Base-by-base conservation (phyloP, 2,888 invertebrate species). In the Drosophila cyrtoloma region DNA sequence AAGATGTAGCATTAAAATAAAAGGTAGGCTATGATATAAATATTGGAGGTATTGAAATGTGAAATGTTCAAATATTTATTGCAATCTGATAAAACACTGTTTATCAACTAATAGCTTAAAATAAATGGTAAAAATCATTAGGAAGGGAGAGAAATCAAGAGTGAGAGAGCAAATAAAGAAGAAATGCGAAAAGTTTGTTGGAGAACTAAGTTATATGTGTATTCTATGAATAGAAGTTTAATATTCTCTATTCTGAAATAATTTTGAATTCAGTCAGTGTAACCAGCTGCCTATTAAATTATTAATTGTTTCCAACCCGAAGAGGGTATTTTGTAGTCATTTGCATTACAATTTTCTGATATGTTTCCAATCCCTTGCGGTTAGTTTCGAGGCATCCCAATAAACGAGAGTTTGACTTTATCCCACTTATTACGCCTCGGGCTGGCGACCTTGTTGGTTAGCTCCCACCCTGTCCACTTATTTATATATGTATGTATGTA, bases 401-500 rank as follows among this genome's bases (percentile, higher is more conserved):
- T 57, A 60, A 51, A 28, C 37, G 51, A 50, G 12, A 42, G 35
- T 16, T 33, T 3, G 22, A 51, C 52, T 50, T 42, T 68, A 9
- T 35, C 16, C 5, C n/a, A 28, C n/a, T 35, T 35, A 30, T 33
- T 35, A 47, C 47, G n/a, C 12, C 33, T 39, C 12, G 4, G 22
- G 47, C 22, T 2, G 22, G 37, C 37, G n/a, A 39, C 50, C 30
- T 58, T 50, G 60, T 33, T 35, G 19, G 50, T 57, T 35, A 26
- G 37, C n/a, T 55, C n/a, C 44, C 57, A 30, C 19, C 7, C 37
- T 35, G 61, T 30, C 58, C 55, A 53, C 75, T 70, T 59, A 65
- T 75, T 79, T 79, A 79, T 70, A 64, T 42, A 53, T 55, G 57
- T 42, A 28, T 56, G n/a, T 44, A 3, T n/a, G 39, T 52, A n/a